Base-by-base conservation (phyloP, 2,797 vertebrate species). In the Gila robusta region DNA sequence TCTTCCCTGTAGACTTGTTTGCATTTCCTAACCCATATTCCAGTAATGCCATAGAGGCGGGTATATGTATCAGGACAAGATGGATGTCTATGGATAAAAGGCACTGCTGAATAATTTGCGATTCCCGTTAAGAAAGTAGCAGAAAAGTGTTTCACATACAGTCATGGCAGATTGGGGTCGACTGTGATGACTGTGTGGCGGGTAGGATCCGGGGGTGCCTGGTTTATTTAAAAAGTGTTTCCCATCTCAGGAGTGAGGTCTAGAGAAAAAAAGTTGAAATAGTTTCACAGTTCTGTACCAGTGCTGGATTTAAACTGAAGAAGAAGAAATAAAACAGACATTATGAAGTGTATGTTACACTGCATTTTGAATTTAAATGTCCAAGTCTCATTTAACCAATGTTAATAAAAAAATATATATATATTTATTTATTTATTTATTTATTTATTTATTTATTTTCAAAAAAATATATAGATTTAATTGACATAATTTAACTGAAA, bases 151-250 rank as follows among this genome's bases (percentile, higher is more conserved):
- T 82, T 84, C 59, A 74, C 71, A 82, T 62, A 39, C 59, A 81
- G 62, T 44, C 44, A 12, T 85, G 81, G 91, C 89, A 92, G 90
- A 86, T 90, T 72, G 37, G 81, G 64, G 49, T 81, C 88, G 23
- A 89, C 85, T 89, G 81, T 89, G 85, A 91, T 87, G 80, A 89
- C 89, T 89, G 67, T 85, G 89, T 62, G 44, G 41, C 7, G 72
- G 59, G n/a, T 70, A 72, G 71, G 66, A 77, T 80, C 74, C 17
- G 32, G 79, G 78, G 70, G 80, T 89, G 89, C 81, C 67, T 84
- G 41, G 87, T 77, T 81, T 80, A 72, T 81, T 88, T 90, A 86
- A 87, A 77, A 82, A 78, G 80, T 72, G 64, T 81, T 90, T 87
- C 72, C 86, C 87, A 81, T 81, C 80, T 83, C 64, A 81, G 77